phyloP scores from a whole-genome alignment of 2,888 invertebrate species.

The Elmis aenea region DNA sequence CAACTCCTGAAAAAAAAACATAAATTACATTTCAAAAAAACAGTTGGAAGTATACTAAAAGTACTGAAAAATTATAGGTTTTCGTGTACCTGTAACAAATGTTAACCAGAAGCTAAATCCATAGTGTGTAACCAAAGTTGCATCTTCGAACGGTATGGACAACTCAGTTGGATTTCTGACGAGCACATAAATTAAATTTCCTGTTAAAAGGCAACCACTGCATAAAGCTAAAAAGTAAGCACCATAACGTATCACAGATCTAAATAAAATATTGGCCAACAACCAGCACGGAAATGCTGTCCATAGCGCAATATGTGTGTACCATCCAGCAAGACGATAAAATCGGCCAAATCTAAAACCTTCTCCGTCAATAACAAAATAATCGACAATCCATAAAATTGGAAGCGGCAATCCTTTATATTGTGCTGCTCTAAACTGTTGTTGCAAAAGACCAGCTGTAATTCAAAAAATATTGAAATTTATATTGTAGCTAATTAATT shows the following conservation, averaged over 20 bases:
- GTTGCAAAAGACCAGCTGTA: conserved; percentile 53
- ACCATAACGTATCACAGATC: conserved; percentile 51
- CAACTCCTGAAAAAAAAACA: conserved; percentile 41
- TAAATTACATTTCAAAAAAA: conserved; percentile 3
- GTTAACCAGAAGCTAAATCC: conserved; percentile 53
- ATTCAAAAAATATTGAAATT: background rate
- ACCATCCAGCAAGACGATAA: conserved; percentile 56
- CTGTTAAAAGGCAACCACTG: conserved; percentile 49
- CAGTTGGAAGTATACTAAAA: background rate
- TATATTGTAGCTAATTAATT: conserved; percentile 5
- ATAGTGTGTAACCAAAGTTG: conserved; percentile 43
- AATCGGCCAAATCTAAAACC: conserved; percentile 53
- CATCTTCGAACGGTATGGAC: conserved; percentile 50
- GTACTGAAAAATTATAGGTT: too few relatives aligned
- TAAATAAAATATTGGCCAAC: conserved; percentile 50
- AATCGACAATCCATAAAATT: conserved; percentile 57
- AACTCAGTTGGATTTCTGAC: conserved; percentile 51
- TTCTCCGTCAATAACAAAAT: conserved; percentile 58
- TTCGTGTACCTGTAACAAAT: conserved; percentile 51
- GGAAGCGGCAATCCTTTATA: conserved; percentile 53
- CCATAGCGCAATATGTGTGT: conserved; percentile 55
- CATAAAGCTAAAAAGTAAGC: conserved; percentile 49
- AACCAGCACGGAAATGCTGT: conserved; percentile 55
- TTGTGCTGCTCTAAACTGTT: conserved; percentile 53
- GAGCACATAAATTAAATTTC: conserved; percentile 50